These are phyloP conservation scores for Gnathonemus echidnorhynchus DNA, from an alignment of 2,113 vertebrate species.

Conservation along the genomic window DNA sequence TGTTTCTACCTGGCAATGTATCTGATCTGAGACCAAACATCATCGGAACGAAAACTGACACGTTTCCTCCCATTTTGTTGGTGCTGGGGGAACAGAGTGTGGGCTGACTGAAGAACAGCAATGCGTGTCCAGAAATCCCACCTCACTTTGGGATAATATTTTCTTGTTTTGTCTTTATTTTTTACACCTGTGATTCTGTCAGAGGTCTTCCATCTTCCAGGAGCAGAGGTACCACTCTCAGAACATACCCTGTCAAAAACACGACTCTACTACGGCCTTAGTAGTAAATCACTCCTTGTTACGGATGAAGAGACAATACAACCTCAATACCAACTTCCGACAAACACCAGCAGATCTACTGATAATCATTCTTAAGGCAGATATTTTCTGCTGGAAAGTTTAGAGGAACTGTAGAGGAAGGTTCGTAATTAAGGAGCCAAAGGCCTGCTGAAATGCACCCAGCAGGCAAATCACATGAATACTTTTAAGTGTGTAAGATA, in stretches of 20 bases:
- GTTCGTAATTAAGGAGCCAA: slow-evolving; percentile 52
- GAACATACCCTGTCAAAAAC: neutral
- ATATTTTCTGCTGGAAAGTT: slow-evolving; percentile 59
- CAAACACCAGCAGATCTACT: slow-evolving; percentile 22
- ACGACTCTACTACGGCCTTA: neutral
- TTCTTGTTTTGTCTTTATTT: slow-evolving; percentile 45
- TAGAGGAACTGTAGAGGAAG: slow-evolving; percentile 50
- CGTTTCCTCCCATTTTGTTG: neutral
- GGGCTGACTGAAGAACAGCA: slow-evolving; percentile 24
- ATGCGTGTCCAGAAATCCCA: neutral
- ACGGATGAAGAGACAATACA: neutral
- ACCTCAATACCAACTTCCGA: neutral
- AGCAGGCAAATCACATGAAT: slow-evolving; percentile 47
- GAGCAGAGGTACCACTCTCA: slow-evolving; percentile 43
- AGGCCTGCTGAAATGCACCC: slow-evolving; percentile 45
- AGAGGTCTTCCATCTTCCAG: slow-evolving; percentile 50
- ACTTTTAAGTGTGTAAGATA: slow-evolving; percentile 64
- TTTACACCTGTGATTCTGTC: slow-evolving; percentile 48
- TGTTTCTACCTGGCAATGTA: slow-evolving; percentile 30
- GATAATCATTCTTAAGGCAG: slow-evolving; percentile 53
- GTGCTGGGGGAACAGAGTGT: slow-evolving; percentile 12
- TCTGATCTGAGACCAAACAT: slow-evolving; percentile 17
- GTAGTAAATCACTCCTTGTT: neutral
- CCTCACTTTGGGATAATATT: slow-evolving; percentile 26
- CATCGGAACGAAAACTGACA: slow-evolving; percentile 42